These are phyloP conservation scores for Cerceris ruficornis DNA, from an alignment of 2,888 invertebrate genomes.

Conservation along the genomic window DNA sequence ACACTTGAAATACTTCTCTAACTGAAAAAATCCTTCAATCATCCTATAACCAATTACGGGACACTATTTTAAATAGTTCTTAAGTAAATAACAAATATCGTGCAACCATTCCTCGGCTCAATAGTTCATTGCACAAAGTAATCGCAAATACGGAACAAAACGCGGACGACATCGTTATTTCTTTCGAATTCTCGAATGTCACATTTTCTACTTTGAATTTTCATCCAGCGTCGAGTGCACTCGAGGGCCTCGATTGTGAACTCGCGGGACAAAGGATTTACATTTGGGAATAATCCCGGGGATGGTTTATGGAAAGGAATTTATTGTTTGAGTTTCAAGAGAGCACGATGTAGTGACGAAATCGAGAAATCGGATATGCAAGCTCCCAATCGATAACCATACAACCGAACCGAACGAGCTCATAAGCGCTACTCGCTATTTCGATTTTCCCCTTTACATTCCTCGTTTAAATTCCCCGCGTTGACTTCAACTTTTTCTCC, in stretches of 20 bases:
- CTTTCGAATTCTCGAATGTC: not conserved
- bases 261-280: not conserved
- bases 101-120: no score
- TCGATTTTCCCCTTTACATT: slow-evolving; percentile 25
- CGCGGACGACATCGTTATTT: not conserved
- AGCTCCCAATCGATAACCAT: slow-evolving; percentile 34
- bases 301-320: slow-evolving; percentile 13
- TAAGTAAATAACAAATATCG: no score
- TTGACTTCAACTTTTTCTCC: no score
- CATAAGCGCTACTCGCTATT: slow-evolving; percentile 22
- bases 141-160: no score
- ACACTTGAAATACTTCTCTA: no score
- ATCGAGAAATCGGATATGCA: slow-evolving; percentile 23
- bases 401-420: slow-evolving; percentile 26
- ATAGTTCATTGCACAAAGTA: no score
- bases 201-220: not conserved
- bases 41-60: no score
- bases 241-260: not conserved
- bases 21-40: no score
- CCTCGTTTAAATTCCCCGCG: slow-evolving; percentile 15
- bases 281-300: slow-evolving; percentile 4
- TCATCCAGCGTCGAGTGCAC: not conserved
- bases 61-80: no score
- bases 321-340: slow-evolving; percentile 3
- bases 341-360: not conserved